Conservation (phyloP, 2,888 invertebrate genomes). For the Morpho deidamia region DNA sequence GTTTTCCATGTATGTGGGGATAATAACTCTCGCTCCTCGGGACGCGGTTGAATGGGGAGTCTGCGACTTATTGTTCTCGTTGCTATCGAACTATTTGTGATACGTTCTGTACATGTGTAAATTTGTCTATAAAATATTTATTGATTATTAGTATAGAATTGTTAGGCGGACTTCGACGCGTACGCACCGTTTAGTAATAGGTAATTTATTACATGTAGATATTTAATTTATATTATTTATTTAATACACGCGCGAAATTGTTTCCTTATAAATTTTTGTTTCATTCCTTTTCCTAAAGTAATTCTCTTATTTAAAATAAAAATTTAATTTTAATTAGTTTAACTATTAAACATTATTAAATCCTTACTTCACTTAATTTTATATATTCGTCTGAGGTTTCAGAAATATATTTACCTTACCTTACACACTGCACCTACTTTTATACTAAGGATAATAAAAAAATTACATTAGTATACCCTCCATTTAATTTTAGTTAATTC, state of each 20-base stretch:
- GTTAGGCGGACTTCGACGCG: constrained; percentile 30
- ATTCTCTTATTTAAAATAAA: constrained; percentile 24
- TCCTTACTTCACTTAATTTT: no score
- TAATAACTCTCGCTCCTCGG: constrained; percentile 69
- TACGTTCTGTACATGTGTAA: constrained; percentile 25
- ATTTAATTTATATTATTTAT: constrained; percentile 43
- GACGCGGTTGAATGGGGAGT: constrained; percentile 43
- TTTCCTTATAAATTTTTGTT: constrained; percentile 40
- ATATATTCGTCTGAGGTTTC: no score
- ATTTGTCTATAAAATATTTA: constrained; percentile 39
- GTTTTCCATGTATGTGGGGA: constrained; percentile 41
- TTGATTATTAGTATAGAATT: constrained; percentile 17
- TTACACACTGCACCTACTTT: no score
- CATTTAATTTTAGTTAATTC: no score
- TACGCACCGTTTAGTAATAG: constrained; percentile 28
- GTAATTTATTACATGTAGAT: constrained; percentile 51
- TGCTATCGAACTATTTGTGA: constrained; percentile 23
- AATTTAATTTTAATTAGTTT: background rate
- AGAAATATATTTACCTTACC: no score
- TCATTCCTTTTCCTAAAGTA: constrained; percentile 37
- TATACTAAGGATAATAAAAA: no score
- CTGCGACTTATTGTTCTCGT: constrained; percentile 67
- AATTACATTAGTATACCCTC: no score
- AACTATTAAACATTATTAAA: no score
- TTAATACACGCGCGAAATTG: constrained; percentile 63